These are phyloP conservation scores for Hirtodrosophila trivittata DNA, from an alignment of 2,888 invertebrate species.

Conservation along the genomic window DNA sequence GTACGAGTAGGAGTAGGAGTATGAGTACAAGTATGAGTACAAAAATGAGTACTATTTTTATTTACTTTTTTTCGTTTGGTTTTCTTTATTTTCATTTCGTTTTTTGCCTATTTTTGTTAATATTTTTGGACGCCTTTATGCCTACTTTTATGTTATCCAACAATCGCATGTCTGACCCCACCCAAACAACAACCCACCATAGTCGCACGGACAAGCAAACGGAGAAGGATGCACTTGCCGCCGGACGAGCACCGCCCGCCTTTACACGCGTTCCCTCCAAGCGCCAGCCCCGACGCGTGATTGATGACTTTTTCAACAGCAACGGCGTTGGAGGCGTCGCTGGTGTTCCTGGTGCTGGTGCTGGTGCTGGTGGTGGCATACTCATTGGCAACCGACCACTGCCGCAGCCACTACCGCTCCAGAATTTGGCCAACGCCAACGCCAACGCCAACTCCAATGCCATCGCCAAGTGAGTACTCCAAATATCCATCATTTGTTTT, in stretches of 20 bases:
- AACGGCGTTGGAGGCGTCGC: conserved; percentile 58
- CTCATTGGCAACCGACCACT: conserved; percentile 63
- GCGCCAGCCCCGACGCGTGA: conserved; percentile 88
- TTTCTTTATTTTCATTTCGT: conserved; percentile 22
- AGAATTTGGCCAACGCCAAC: conserved; percentile 59
- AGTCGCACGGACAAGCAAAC: conserved; percentile 73
- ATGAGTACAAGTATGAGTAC: not conserved
- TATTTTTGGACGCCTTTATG: conserved; percentile 72
- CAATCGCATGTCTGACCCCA: conserved; percentile 65
- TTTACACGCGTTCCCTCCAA: conserved; percentile 92
- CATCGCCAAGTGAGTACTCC: conserved; percentile 69
- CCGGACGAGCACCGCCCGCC: conserved; percentile 87
- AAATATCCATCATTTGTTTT: conserved; percentile 76
- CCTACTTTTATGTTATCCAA: conserved; percentile 75
- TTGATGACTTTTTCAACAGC: conserved; percentile 85
- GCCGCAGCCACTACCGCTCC: conserved; percentile 56
- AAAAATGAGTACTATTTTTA: conserved; percentile 14
- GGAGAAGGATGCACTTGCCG: conserved; percentile 83
- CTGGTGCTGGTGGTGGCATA: conserved; percentile 26
- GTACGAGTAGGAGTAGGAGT: not conserved
- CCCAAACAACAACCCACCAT: conserved; percentile 39
- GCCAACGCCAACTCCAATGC: conserved; percentile 25
- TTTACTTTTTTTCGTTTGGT: conserved; percentile 18
- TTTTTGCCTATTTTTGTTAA: conserved; percentile 56
- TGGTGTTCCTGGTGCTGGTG: conserved; percentile 15